Evolutionary conservation across 2,888 invertebrate genomes (phyloP).

Genomic region (Lacanobia wlatinum): DNA sequence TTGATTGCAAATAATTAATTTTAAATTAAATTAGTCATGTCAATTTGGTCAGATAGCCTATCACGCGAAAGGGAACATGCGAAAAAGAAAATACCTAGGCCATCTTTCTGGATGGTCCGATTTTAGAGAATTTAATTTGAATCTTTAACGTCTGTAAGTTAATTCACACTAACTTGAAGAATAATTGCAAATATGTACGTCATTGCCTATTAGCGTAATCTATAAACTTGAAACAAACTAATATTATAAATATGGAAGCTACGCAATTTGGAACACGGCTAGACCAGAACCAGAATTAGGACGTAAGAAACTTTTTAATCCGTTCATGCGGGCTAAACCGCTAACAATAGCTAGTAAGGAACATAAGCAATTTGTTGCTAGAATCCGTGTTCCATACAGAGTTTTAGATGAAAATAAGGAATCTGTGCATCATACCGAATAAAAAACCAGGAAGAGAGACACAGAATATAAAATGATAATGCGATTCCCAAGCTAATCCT

Average conservation of each 20-base stretch:
- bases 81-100: not conserved
- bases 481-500: constrained; percentile 24
- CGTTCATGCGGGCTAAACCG: no score
- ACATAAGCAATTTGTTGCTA: no score
- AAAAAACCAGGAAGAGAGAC: constrained; percentile 27
- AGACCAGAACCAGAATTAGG: no score
- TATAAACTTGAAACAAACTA: no score
- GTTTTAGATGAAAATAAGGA: not conserved
- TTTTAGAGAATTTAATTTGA: not conserved
- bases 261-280: no score
- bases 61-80: not conserved
- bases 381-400: not conserved
- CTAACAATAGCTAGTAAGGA: no score
- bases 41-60: not conserved
- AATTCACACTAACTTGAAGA: no score
- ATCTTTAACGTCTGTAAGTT: no score
- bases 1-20: constrained; percentile 38
- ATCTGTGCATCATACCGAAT: not conserved
- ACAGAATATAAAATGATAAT: not conserved
- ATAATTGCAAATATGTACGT: no score
- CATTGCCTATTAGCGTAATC: not conserved
- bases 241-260: no score
- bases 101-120: no score
- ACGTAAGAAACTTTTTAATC: no score
- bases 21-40: constrained; percentile 16